Percentiles rank a stretch among this genome's conserved stretches.
Conservation (phyloP, 2,113 vertebrate species). For the Sylvilagus bachmani region DNA sequence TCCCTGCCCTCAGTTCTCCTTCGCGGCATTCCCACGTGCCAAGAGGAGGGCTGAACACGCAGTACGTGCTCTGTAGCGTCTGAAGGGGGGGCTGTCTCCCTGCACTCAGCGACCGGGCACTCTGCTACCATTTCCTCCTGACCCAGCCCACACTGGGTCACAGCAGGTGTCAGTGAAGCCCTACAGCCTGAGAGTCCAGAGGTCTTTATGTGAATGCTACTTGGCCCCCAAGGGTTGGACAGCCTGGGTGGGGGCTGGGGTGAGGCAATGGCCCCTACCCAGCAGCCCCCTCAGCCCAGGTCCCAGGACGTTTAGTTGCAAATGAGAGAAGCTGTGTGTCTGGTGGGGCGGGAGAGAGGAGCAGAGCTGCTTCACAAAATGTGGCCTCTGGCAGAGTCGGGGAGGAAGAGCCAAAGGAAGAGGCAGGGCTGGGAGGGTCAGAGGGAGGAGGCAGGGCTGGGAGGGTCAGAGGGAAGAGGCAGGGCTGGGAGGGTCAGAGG, state of each 20-base stretch:
- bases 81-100: not conserved
- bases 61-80: not conserved
- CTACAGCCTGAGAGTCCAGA: not conserved
- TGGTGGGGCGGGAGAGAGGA: not conserved
- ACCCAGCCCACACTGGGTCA: not conserved
- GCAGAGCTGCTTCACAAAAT: not conserved
- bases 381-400: not conserved
- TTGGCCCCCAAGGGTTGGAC: not conserved
- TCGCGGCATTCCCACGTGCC: not conserved
- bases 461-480: not conserved
- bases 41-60: not conserved
- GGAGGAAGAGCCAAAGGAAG: not conserved
- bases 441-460: not conserved
- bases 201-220: not conserved
- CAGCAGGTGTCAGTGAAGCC: not conserved
- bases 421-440: not conserved
- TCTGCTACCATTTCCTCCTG: not conserved
- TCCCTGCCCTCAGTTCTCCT: not conserved
- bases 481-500: not conserved
- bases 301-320: not conserved
- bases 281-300: not conserved
- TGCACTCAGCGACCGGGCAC: no score
- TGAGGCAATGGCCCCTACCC: not conserved
- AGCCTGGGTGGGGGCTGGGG: not conserved
- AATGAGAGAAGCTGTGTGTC: not conserved